Evolutionary conservation across 2,888 invertebrate species (phyloP).

Genomic region (Gisinianus flammeolus): DNA sequence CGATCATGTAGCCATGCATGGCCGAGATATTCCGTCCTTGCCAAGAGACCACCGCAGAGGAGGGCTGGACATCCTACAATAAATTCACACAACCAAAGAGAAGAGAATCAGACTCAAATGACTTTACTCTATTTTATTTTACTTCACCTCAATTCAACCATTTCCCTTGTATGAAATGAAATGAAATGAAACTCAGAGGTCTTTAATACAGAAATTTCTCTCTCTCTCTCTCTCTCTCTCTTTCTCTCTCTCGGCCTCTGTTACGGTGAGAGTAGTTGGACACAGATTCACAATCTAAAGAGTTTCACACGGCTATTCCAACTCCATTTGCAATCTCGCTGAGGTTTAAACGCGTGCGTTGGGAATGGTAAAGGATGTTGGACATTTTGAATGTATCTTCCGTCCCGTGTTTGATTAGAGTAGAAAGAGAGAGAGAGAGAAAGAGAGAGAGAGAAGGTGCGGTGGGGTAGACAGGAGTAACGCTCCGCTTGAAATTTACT

Average conservation of each 20-base stretch:
- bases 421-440: neutral
- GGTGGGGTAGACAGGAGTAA: neutral
- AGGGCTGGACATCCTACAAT: conserved; percentile 76
- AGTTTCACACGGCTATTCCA: neutral
- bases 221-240: too few relatives aligned
- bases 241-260: too few relatives aligned
- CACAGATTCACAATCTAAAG: too few relatives aligned
- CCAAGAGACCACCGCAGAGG: conserved; percentile 86
- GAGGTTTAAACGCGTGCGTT: too few relatives aligned
- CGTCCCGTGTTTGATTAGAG: neutral
- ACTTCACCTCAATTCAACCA: neutral
- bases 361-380: too few relatives aligned
- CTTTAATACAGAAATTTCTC: too few relatives aligned
- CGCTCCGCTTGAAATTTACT: conserved; percentile 4
- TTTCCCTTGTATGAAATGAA: too few relatives aligned
- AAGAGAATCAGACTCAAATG: conserved; percentile 20
- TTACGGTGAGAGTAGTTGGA: too few relatives aligned
- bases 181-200: too few relatives aligned
- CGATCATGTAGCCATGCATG: conserved; percentile 82
- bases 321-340: neutral
- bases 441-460: neutral
- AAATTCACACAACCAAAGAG: too few relatives aligned
- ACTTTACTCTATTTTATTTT: conserved; percentile 25
- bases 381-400: neutral
- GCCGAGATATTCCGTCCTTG: conserved; percentile 82